Conservation (phyloP, 2,888 invertebrate species). For the Byasa hedistus region DNA sequence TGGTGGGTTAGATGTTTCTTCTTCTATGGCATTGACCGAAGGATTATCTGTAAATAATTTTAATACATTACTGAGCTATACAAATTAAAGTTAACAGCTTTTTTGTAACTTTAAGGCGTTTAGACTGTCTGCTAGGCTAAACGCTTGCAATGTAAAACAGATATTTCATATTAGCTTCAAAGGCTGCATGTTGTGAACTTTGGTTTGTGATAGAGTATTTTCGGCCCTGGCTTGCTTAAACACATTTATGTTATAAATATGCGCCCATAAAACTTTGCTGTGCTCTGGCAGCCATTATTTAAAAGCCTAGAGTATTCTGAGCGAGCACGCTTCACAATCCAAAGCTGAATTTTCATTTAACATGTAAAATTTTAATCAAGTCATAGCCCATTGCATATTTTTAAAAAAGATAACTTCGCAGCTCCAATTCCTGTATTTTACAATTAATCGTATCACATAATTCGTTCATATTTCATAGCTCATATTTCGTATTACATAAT, state of each 20-base stretch:
- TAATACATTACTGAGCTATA: constrained; percentile 1
- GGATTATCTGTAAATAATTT: constrained; percentile 47
- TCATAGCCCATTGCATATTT: too few relatives aligned
- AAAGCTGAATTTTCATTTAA: too few relatives aligned
- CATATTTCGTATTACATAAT: too few relatives aligned
- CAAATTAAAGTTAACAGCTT: not conserved
- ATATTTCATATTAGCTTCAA: not conserved
- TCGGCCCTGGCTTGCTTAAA: not conserved
- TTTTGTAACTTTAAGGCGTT: too few relatives aligned
- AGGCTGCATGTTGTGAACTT: not conserved
- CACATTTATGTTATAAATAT: not conserved
- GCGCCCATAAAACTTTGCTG: not conserved
- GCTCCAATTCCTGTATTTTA: too few relatives aligned
- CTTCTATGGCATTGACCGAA: constrained; percentile 43
- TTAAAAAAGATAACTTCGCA: too few relatives aligned
- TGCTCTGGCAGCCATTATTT: not conserved
- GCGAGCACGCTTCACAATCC: not conserved
- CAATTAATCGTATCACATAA: too few relatives aligned
- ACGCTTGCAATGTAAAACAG: too few relatives aligned
- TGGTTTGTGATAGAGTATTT: not conserved
- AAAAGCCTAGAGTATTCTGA: not conserved
- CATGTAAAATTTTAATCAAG: too few relatives aligned
- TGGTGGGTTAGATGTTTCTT: constrained; percentile 28
- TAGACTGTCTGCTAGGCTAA: too few relatives aligned
- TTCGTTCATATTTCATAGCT: too few relatives aligned